These are phyloP conservation scores for Cepphus grylle DNA, from an alignment of 2,113 vertebrate species.

Conservation along the genomic window DNA sequence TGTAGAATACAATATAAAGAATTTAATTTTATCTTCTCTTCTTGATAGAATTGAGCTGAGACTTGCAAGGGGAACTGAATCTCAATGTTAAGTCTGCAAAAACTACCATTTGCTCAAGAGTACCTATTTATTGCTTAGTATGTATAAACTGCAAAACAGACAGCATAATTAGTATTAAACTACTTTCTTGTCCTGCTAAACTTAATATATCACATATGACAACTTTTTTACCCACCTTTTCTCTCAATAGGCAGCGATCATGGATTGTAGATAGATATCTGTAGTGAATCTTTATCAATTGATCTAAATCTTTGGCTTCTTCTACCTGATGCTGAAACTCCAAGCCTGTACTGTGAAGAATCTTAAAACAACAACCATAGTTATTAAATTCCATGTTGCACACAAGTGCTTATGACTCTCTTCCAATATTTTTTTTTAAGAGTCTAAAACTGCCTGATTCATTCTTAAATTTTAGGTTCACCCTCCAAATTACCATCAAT, in stretches of 20 bases:
- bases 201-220: not conserved
- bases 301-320: slow-evolving; percentile 97
- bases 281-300: slow-evolving; percentile 98
- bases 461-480: not conserved
- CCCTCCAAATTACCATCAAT: not conserved
- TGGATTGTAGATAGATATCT: slow-evolving; percentile 95
- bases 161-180: not conserved
- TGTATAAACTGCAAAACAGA: not conserved
- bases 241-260: slow-evolving; percentile 92
- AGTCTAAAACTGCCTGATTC: not conserved
- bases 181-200: not conserved
- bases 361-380: slow-evolving; percentile 73
- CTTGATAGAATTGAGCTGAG: not conserved
- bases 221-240: slow-evolving; percentile 81
- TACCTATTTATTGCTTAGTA: not conserved
- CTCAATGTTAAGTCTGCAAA: not conserved
- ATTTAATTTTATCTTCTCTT: not conserved
- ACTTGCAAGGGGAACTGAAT: not conserved
- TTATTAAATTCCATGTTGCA: not conserved
- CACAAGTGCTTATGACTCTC: not conserved
- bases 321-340: slow-evolving; percentile 98
- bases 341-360: slow-evolving; percentile 95
- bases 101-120: not conserved
- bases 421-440: not conserved
- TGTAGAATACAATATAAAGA: not conserved